Evolutionary conservation across 2,113 vertebrate species (phyloP).

Genomic region (Corapipo altera): DNA sequence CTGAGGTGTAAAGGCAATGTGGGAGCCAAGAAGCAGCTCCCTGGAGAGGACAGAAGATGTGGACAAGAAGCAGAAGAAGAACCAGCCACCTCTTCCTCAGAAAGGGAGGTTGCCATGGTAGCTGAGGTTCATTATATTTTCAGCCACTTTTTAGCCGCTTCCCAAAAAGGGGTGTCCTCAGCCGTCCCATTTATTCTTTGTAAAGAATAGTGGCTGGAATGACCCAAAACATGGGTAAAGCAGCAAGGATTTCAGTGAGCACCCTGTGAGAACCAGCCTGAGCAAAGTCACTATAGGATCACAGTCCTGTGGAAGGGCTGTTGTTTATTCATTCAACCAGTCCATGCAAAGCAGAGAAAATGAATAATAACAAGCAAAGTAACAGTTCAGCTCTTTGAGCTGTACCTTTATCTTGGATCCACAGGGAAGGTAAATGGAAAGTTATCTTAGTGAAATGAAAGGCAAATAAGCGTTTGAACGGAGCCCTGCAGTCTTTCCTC

Average conservation of each 20-base stretch:
- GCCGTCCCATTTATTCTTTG: background rate
- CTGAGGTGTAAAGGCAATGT: background rate
- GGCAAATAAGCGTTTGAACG: background rate
- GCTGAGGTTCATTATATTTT: background rate
- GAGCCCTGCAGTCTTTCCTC: background rate
- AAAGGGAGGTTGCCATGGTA: background rate
- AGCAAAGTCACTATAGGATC: background rate
- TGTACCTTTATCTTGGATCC: background rate
- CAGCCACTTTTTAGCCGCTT: background rate
- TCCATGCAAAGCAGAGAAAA: background rate
- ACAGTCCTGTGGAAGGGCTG: background rate
- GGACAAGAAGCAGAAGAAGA: slow-evolving; percentile 34
- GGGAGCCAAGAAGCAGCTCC: background rate
- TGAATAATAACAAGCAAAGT: background rate
- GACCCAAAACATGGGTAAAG: background rate
- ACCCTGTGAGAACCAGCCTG: background rate
- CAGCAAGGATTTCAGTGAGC: background rate
- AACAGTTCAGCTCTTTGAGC: background rate
- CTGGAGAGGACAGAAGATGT: background rate
- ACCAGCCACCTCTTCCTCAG: background rate
- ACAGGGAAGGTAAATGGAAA: background rate
- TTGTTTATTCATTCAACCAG: background rate
- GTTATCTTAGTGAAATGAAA: background rate
- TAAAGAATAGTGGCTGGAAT: background rate
- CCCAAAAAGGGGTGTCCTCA: background rate